Conservation (phyloP, 2,797 vertebrate genomes). For the Agapornis canus region DNA sequence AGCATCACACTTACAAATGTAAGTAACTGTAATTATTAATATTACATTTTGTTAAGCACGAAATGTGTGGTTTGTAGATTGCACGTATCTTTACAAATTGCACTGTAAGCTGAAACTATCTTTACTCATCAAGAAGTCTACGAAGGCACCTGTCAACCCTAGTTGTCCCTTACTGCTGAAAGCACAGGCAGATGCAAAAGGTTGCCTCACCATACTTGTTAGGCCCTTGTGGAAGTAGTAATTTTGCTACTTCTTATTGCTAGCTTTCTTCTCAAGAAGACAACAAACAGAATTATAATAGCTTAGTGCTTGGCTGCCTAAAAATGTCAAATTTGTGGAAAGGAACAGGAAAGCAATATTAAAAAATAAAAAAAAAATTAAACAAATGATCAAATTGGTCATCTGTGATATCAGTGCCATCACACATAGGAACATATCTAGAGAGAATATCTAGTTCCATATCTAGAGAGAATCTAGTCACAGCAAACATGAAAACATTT, state of each 20-base stretch:
- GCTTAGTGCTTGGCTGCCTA: not conserved
- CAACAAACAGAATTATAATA: not conserved
- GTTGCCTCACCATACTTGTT: too few species aligned
- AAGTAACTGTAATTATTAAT: not conserved
- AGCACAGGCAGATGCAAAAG: not conserved
- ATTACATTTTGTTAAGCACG: not conserved
- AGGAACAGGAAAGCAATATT: not conserved
- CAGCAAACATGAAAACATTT: not conserved
- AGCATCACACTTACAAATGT: not conserved
- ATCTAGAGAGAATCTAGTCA: not conserved
- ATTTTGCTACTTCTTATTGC: not conserved
- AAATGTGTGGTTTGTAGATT: not conserved
- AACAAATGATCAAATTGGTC: not conserved
- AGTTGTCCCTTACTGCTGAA: not conserved
- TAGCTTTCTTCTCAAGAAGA: not conserved
- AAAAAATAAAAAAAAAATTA: not conserved
- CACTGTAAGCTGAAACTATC: not conserved
- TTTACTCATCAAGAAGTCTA: not conserved
- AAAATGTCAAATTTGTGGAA: not conserved
- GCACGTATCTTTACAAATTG: not conserved
- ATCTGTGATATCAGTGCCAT: not conserved
- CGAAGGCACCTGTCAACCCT: not conserved
- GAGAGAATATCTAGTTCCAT: not conserved
- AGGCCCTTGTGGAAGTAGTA: not conserved
- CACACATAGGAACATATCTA: not conserved